phyloP scores from a whole-genome alignment of 2,888 invertebrate species.

The Pharmacophagus antenor region DNA sequence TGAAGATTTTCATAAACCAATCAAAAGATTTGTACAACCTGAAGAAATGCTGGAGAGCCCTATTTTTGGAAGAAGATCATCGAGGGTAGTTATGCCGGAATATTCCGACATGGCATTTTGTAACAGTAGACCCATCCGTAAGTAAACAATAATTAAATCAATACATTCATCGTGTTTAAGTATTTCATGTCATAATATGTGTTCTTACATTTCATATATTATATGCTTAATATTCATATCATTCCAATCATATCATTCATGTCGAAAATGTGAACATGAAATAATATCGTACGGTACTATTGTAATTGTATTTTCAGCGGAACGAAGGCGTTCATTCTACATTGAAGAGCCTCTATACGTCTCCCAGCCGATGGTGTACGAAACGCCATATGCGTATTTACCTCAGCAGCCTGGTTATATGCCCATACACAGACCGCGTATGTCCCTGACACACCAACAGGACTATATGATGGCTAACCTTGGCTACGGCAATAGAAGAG shows the following conservation, averaged over 20 bases:
- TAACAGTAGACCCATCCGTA: constrained; percentile 60
- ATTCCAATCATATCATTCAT: no score
- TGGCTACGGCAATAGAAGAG: constrained; percentile 58
- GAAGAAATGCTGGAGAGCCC: constrained; percentile 60
- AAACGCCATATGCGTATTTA: constrained; percentile 63
- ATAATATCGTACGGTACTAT: no score
- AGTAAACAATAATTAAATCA: constrained; percentile 41
- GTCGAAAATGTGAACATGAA: no score
- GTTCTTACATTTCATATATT: no score
- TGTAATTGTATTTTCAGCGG: constrained; percentile 47
- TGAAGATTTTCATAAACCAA: constrained; percentile 60
- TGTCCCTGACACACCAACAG: constrained; percentile 65
- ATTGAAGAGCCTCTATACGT: constrained; percentile 66
- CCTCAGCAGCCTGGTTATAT: constrained; percentile 59
- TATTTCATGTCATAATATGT: no score
- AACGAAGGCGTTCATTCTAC: constrained; percentile 67
- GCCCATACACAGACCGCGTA: constrained; percentile 57
- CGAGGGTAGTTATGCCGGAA: constrained; percentile 56
- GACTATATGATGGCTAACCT: constrained; percentile 61
- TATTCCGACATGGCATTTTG: constrained; percentile 56
- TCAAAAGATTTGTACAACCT: constrained; percentile 52
- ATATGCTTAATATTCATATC: no score
- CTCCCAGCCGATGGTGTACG: constrained; percentile 65
- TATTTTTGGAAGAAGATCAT: constrained; percentile 59
- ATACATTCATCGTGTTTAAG: neutral